These are phyloP conservation scores for Dysmachus trigonus DNA, from an alignment of 2,888 invertebrate species.

Conservation along the genomic window DNA sequence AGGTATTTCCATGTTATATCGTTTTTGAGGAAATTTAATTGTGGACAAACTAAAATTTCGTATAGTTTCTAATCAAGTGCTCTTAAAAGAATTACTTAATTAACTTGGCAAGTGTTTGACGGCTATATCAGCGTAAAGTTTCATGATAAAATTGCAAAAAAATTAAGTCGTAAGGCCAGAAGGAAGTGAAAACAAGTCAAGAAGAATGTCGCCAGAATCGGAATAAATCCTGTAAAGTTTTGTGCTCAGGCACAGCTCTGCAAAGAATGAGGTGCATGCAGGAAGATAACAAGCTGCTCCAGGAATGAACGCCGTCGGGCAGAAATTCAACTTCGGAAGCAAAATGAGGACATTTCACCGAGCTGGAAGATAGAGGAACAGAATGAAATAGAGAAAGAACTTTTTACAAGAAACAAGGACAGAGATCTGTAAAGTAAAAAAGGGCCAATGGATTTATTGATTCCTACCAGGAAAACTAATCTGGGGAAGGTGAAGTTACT, in stretches of 20 bases:
- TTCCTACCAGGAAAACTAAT: constrained; percentile 3
- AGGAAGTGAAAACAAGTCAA: constrained; percentile 6
- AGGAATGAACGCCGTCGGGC: constrained; percentile 22
- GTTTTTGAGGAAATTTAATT: not conserved
- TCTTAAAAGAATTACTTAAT: not conserved
- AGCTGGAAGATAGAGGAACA: not conserved
- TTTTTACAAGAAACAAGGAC: not conserved
- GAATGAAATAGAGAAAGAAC: not conserved
- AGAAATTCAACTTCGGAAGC: constrained; percentile 23
- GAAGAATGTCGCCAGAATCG: not conserved
- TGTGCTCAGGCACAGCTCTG: not conserved
- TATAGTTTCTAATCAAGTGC: not conserved
- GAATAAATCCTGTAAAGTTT: constrained; percentile 32
- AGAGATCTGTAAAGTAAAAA: not conserved
- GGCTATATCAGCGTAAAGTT: not conserved
- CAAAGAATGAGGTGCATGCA: constrained; percentile 26
- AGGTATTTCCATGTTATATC: not conserved
- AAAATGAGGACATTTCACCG: not conserved
- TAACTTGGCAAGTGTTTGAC: not conserved
- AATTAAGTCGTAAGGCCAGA: not conserved
- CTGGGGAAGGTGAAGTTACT: not conserved
- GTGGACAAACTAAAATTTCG: not conserved
- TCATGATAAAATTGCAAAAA: not conserved
- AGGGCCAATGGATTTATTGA: constrained; percentile 22
- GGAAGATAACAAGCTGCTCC: constrained; percentile 30